phyloP scores from a whole-genome alignment of 2,113 vertebrate species.

The Chlamydotis undulata region DNA sequence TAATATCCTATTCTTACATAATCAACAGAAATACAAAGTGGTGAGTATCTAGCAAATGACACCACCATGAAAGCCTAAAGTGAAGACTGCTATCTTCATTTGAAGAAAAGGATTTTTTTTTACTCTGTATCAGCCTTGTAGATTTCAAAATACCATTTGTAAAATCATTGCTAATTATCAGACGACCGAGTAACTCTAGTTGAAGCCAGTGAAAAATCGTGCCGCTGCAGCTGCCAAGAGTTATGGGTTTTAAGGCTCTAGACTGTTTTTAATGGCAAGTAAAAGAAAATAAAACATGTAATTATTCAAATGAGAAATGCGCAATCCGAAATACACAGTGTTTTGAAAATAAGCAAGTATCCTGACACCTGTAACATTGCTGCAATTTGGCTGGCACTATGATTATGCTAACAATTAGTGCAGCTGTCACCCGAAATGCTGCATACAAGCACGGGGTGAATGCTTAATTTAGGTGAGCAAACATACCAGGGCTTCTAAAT shows the following conservation, averaged over 20 bases:
- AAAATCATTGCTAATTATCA: background rate
- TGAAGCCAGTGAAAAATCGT: background rate
- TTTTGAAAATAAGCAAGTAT: conserved; percentile 7
- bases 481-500: background rate
- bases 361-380: background rate
- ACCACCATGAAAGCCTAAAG: background rate
- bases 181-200: background rate
- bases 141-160: background rate
- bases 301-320: background rate
- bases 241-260: background rate
- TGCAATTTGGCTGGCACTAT: background rate
- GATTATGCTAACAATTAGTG: background rate
- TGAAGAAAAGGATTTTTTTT: background rate
- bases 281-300: background rate
- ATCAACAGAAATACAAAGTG: background rate
- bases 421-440: background rate
- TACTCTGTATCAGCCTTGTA: background rate
- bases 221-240: background rate
- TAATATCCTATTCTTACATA: background rate
- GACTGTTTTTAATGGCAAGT: background rate
- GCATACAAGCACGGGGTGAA: background rate
- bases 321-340: background rate
- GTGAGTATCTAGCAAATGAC: background rate
- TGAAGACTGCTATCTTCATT: background rate
- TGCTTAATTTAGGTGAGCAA: background rate